Evolutionary conservation across 2,888 invertebrate genomes (phyloP), one percentile per base, ranked within the genome.

Genomic region (Tetranychus piercei): DNA sequence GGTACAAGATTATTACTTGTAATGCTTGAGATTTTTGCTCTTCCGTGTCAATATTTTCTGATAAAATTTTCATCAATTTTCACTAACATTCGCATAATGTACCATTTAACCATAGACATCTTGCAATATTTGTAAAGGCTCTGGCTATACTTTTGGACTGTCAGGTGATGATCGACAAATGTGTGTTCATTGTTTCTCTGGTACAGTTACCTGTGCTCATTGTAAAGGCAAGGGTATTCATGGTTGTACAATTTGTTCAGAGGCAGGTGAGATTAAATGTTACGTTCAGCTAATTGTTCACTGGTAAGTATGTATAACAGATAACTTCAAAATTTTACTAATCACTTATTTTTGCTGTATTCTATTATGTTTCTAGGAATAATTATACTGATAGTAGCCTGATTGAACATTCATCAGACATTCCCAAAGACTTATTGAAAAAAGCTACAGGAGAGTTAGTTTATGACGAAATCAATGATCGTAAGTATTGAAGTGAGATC

Each of bases 391-490:
- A 84, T 43, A 85, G 85, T 77, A 83, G 84, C 79, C 84, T 85
- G 65, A 81, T 83, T 44, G 82, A 83, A 79, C 79, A 81, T 69
- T 55, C 55, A 15, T 55, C 55, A 15, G 73, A 73, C 20, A 80
- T 85, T 44, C 84, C 84, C 1, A 83, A 83, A 77, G 81, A 82
- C 73, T 80, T 83, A 45, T 81, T 85, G 64, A 79, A 82, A 74
- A 80, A 80, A 76, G 85, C 83, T 7, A 81, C 82, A 4, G 85
- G 85, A 9, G 82, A 85, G 78, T 80, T 83, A 34, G 84, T 84
- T 5, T 84, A 84, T 77, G 83, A 84, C 78, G 85, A 85, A 79
- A 83, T 83, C 74, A 81, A 82, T 11, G 80, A 81, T 18, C 79
- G 81, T 78, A 82, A 34, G 34, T 82, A 55, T 15, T 55, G 55